Evolutionary conservation across 2,113 vertebrate species (phyloP), one percentile per base, ranked within the genome.

Genomic region (Eptesicus fuscus): DNA sequence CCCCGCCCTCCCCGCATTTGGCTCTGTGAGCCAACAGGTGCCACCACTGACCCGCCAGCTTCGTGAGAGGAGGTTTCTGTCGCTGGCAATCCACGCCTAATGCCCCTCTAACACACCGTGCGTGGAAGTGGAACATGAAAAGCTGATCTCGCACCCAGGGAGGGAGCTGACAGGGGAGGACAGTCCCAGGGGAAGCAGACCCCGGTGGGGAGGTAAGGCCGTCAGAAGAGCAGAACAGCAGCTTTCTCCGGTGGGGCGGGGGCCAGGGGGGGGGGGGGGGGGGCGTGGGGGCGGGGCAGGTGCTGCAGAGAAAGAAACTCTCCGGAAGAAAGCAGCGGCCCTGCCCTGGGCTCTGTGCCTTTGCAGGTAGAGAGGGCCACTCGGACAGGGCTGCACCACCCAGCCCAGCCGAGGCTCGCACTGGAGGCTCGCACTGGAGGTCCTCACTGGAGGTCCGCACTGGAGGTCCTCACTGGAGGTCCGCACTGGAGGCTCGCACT

Each of bases 101-200:
- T 12, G 10, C 65, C 65, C 74, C 83, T 37, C 9, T 49, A n/a
- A n/a, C n/a, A n/a, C n/a, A n/a, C n/a, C n/a, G n/a, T n/a, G n/a
- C n/a, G n/a, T n/a, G n/a, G n/a, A 76, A 56, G 67, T 2, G 17
- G 30, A 82, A 40, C n/a, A 23, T 17, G 51, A 69, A 83, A 63
- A n/a, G 28, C 42, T 44, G 77, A 88, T 4, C 1, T 6, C 16
- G 51, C 22, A 1, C 14, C 35, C 59, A 14, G 8, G 17, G 59
- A 59, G 9, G 85, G 11, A 40, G 63, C 25, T 0, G 0, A 12
- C 7, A 7, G 32, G 56, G 51, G n/a, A 76, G 69, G 70, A 6
- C 10, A 0, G 49, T 14, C 30, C 42, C 20, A 0, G 2, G 20
- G 44, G 10, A 22, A 3, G 0, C 0, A 1, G 13, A 20, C 5